These are phyloP conservation scores for Camponotus fellah DNA, from an alignment of 2,888 invertebrate genomes.

Conservation along the genomic window DNA sequence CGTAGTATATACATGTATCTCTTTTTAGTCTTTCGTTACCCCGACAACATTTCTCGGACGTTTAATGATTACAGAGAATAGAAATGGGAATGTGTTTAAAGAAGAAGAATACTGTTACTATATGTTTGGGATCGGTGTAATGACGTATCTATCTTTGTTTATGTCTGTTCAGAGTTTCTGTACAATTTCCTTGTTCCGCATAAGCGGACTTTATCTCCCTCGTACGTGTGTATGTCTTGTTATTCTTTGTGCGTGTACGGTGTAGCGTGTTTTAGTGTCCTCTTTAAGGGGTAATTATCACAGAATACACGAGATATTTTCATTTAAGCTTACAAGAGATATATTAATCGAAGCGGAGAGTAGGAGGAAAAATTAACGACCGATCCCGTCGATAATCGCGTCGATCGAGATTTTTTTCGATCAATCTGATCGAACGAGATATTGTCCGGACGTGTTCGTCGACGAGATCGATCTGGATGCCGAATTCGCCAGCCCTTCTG, in stretches of 20 bases:
- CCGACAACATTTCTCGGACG: slow-evolving; percentile 74
- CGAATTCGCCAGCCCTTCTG: slow-evolving; percentile 68
- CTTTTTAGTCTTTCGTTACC: slow-evolving; percentile 48
- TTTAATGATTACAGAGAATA: slow-evolving; percentile 78
- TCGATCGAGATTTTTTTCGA: slow-evolving; percentile 5
- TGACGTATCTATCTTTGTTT: slow-evolving; percentile 50
- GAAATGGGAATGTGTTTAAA: slow-evolving; percentile 78
- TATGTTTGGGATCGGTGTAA: slow-evolving; percentile 74
- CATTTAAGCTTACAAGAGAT: slow-evolving; percentile 83
- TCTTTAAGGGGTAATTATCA: slow-evolving; percentile 83
- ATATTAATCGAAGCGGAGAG: slow-evolving; percentile 83
- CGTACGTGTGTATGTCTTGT: slow-evolving; percentile 63
- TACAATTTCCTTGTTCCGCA: slow-evolving; percentile 23
- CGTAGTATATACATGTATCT: slow-evolving; percentile 12
- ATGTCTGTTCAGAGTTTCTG: slow-evolving; percentile 9
- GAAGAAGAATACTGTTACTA: slow-evolving; percentile 82
- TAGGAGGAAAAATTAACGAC: slow-evolving; percentile 78
- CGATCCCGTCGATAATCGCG: slow-evolving; percentile 64
- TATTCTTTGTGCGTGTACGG: slow-evolving; percentile 67
- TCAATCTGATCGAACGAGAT: background rate
- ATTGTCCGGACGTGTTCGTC: slow-evolving; percentile 49
- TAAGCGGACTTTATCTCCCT: slow-evolving; percentile 20
- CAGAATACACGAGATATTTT: slow-evolving; percentile 85
- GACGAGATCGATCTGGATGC: slow-evolving; percentile 62
- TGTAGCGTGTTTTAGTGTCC: slow-evolving; percentile 37